Base-by-base conservation (phyloP, 2,797 vertebrate species). In the Sebastes diaconus region DNA sequence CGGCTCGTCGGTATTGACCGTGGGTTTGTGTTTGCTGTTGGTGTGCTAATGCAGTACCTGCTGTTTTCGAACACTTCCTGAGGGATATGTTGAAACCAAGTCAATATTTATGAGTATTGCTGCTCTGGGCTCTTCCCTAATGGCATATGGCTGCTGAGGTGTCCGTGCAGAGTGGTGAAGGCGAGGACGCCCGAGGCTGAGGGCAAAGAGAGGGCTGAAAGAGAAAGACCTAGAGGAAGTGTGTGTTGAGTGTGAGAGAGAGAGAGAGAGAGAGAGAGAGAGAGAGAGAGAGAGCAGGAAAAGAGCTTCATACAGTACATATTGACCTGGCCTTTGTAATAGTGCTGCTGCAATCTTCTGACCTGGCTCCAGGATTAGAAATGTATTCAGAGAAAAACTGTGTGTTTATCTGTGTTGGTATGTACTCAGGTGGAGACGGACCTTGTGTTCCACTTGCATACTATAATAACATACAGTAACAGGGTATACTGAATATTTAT, bases 91-190 rank as follows among this genome's bases (percentile, higher is more conserved):
- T 83, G 90, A 90, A 91, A 90, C 88, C 34, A 36, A 92, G 93
- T 94, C 92, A 93, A 94, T 95, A 95, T 93, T 93, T 93, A 93
- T 92, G 90, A 93, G 91, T 85, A 74, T 90, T 87, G 86, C 91
- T 81, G 90, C 92, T 84, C 82, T 75, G 79, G 86, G 85, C 84
- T 91, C 88, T 87, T 82, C 79, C 88, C 87, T 93, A 89, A 93
- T 91, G 89, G 84, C 82, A 29, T 25, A 75, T n/a, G 83, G 90
- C 79, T 87, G 89, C 81, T 68, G 87, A 90, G 83, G 87, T 91
- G 93, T 91, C 88, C 58, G 65, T 70, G 79, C 72, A 64, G 80
- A 84, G 87, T 3, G 75, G 84, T 36, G 86, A 69, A 73, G 63
- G 81, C 69, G 54, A 42, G 84, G 79, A 54, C 1, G 84, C 87